Base-by-base conservation (phyloP, 2,888 invertebrate genomes). In the Leptopterna dolabrata region DNA sequence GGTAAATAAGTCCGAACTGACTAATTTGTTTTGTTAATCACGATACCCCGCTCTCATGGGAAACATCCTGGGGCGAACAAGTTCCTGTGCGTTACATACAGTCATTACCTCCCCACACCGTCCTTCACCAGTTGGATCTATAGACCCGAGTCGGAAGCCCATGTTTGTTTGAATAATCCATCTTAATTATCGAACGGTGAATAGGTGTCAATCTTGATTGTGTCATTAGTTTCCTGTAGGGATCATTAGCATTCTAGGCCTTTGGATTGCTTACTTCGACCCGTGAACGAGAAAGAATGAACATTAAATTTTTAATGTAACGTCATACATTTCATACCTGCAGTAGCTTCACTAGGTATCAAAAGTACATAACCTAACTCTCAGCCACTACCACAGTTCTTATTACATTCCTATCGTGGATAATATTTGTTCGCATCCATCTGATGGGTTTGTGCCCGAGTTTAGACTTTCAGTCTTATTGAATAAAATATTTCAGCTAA, bases 1-100 rank as follows among this genome's bases (percentile, higher is more conserved):
- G 81, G 81, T n/a, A 82, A 82, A 55, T 78, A 78, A 78, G 41
- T 19, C 55, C 81, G 55, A 78, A 27, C 55, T 19, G 55, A 82
- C 81, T 82, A 82, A 82, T 82, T 82, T 82, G 81, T 82, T 55
- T 82, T 82, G 81, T 82, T 82, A 82, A 82, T 82, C 29, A 82
- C 27, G 41, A 78, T n/a, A 16, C 63, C 19, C 16, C 45, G n/a
- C 19, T 9, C 45, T 78, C 78, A 78, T 78, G 78, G 78, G 78
- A 78, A 78, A 78, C 78, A 45, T 78, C 47, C 78, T 78, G 78
- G 19, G 27, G 71, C 24, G 41, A 41, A 78, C 78, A 78, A 78
- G 78, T 78, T 78, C 78, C 78, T 78, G 78, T 45, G 78, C 47
- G 76, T 76, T 76, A 30, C 24, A 19, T 2, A 36, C 27, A 29